Base-by-base conservation (phyloP, 2,113 vertebrate genomes). In the Willisornis vidua region DNA sequence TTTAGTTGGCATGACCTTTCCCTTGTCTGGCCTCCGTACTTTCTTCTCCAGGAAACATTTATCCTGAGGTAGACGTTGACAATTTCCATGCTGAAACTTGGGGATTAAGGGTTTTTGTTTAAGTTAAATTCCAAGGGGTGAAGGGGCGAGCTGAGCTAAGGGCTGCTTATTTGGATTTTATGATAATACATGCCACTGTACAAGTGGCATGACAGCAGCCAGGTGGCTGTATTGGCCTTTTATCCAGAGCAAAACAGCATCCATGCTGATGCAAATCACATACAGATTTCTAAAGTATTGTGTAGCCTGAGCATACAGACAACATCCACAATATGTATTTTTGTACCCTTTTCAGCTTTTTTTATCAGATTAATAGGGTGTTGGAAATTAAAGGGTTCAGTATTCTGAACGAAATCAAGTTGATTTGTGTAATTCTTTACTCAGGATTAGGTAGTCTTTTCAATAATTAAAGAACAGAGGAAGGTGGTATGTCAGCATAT, bases 191-290 rank as follows among this genome's bases (percentile, higher is more conserved):
- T 16, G 37, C 7, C 31, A 41, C 33, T 55, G 73, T 68, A 73
- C 67, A 84, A 75, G 68, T 71, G 73, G 51, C 46, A 26, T 62
- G 51, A 87, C 58, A 85, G 74, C 74, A 93, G 68, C 62, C 73
- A 88, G 79, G 70, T 81, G 84, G 37, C 84, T 88, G 68, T 91
- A 58, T 68, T 90, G 73, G 62, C 73, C 67, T 93, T 90, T 84
- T 58, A 48, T 77, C 65, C 26, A 49, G 23, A 73, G 71, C n/a
- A 85, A 80, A 91, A 62, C 37, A 62, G 48, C 58, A n/a, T 72
- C 43, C 55, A n/a, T 80, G 25, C 29, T 29, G 48, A 4, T 62
- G 24, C 48, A 81, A 43, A 51, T 46, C 33, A 85, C 9, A 72
- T 52, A 67, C 35, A 35, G 28, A 24, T 62, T 88, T 43, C 26